These are phyloP conservation scores for Bombylius major DNA, from an alignment of 2,888 invertebrate species.

Conservation along the genomic window DNA sequence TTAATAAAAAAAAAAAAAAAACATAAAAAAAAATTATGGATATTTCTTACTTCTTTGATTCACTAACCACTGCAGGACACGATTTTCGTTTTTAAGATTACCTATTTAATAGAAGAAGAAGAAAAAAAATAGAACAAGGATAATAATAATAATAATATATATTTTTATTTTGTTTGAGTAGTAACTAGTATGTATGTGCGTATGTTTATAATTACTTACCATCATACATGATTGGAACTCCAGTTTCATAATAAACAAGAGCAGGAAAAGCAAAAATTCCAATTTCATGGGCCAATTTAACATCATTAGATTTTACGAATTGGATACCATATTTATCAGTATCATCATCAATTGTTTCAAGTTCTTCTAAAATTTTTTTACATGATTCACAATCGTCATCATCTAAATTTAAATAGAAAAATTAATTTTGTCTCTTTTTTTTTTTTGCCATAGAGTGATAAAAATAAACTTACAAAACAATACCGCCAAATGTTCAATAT, in stretches of 20 bases:
- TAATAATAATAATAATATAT: slow-evolving; percentile 4
- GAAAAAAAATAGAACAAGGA: slow-evolving; percentile 16
- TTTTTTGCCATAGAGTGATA: background rate
- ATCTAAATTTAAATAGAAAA: slow-evolving; percentile 38
- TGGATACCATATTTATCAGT: slow-evolving; percentile 87
- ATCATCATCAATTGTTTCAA: slow-evolving; percentile 86
- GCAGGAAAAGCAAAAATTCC: slow-evolving; percentile 88
- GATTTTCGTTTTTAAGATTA: slow-evolving; percentile 88
- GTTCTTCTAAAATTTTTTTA: slow-evolving; percentile 68
- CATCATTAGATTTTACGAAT: slow-evolving; percentile 85
- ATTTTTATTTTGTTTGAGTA: background rate
- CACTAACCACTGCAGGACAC: slow-evolving; percentile 91
- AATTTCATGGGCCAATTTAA: slow-evolving; percentile 77
- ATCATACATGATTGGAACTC: slow-evolving; percentile 88
- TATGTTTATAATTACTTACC: slow-evolving; percentile 48
- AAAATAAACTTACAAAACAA: slow-evolving; percentile 63
- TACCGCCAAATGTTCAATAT: slow-evolving; percentile 83
- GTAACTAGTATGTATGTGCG: background rate
- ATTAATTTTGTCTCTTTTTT: background rate
- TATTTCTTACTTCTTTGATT: slow-evolving; percentile 90
- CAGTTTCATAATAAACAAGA: slow-evolving; percentile 84
- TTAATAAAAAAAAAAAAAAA: too few species aligned
- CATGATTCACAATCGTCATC: slow-evolving; percentile 79
- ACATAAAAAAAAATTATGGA: slow-evolving; percentile 29
- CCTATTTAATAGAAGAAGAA: slow-evolving; percentile 39